A percentile compares a stretch with the other conserved stretches of the same genome.
These are phyloP conservation scores for Porites cylindrica DNA, from an alignment of 92 coral and sea anemone genomes.

Conservation along the genomic window DNA sequence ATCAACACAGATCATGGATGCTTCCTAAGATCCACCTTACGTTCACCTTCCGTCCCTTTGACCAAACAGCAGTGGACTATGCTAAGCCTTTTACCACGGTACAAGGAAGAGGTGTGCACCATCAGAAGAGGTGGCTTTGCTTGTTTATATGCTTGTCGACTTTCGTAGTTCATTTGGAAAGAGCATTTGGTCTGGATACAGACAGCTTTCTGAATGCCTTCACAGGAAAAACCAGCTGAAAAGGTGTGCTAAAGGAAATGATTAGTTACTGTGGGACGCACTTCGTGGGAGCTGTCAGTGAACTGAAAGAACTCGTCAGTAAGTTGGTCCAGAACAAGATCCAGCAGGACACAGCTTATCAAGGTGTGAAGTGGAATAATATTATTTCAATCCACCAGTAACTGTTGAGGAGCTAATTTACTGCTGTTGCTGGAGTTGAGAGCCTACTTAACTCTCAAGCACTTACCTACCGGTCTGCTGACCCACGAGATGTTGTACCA, in stretches of 20 bases:
- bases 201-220: conserved; percentile 76
- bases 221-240: conserved; percentile 55
- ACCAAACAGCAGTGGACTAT: conserved; percentile 55
- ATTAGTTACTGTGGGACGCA: conserved; percentile 66
- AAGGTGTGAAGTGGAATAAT: conserved; percentile 57
- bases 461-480: conserved; percentile 55
- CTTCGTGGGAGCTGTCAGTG: conserved; percentile 63
- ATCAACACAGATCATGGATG: conserved; percentile 65
- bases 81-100: conserved; percentile 65
- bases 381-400: conserved; percentile 63
- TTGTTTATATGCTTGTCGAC: conserved; percentile 68
- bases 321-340: conserved; percentile 63
- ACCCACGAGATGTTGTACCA: conserved; percentile 50
- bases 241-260: conserved; percentile 65
- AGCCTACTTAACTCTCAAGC: conserved; percentile 47
- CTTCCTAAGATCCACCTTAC: conserved; percentile 59
- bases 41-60: conserved; percentile 71
- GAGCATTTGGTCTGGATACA: conserved; percentile 71
- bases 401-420: conserved; percentile 70
- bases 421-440: conserved; percentile 45
- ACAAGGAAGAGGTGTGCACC: conserved; percentile 63
- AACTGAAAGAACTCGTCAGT: conserved; percentile 50
- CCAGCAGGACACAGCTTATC: conserved; percentile 52
- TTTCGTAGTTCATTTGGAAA: conserved; percentile 75
- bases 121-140: conserved; percentile 75